These are phyloP conservation scores for Luscinia luscinia DNA, from an alignment of 2,797 vertebrate species.

Conservation along the genomic window DNA sequence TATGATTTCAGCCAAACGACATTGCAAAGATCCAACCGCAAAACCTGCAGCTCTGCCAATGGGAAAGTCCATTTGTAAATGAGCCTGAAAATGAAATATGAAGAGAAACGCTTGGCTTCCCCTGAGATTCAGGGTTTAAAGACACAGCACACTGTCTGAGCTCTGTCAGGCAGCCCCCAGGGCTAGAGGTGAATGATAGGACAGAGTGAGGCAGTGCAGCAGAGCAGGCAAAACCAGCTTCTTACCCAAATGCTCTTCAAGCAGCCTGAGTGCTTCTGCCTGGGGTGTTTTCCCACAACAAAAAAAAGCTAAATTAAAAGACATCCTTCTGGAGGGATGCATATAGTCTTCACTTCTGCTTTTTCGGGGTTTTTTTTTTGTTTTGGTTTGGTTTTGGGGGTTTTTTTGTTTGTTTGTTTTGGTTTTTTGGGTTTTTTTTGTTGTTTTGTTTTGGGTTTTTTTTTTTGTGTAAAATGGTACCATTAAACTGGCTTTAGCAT, in stretches of 20 bases:
- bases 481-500: background rate
- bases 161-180: background rate
- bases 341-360: background rate
- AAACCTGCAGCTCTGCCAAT: conserved; percentile 6
- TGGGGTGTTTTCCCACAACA: conserved; percentile 22
- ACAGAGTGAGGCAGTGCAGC: background rate
- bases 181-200: background rate
- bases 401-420: too few relatives aligned
- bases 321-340: background rate
- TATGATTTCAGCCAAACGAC: background rate
- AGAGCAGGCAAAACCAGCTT: conserved; percentile 30
- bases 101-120: background rate
- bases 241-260: background rate
- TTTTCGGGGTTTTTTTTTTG: background rate
- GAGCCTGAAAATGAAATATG: background rate
- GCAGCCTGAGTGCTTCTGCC: background rate
- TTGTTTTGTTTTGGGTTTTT: background rate
- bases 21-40: background rate
- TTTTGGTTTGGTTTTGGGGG: too few relatives aligned
- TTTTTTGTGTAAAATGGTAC: background rate
- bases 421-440: too few relatives aligned
- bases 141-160: background rate
- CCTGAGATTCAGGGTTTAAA: background rate
- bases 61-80: conserved; percentile 9
- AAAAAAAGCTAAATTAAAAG: conserved; percentile 4